Evolutionary conservation across 2,888 invertebrate species (phyloP).

Genomic region (Tinea pellionella): DNA sequence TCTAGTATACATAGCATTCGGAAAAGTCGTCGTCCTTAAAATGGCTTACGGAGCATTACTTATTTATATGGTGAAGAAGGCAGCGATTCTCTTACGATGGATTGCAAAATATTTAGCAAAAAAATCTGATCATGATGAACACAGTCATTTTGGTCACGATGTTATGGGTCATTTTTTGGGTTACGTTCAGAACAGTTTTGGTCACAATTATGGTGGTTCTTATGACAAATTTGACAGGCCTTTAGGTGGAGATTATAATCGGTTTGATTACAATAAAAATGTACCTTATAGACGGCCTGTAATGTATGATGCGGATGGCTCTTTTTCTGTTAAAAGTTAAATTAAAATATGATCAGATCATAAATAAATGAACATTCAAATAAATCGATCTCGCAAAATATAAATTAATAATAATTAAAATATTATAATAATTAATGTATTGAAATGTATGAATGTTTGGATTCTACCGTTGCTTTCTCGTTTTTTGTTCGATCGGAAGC

Average conservation of each 20-base stretch:
- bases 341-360: background rate
- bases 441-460: background rate
- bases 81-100: background rate
- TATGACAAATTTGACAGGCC: background rate
- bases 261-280: background rate
- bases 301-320: conserved; percentile 8
- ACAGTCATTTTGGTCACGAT: background rate
- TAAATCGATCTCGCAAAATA: no score
- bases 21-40: background rate
- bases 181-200: background rate
- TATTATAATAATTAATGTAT: background rate
- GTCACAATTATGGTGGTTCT: background rate
- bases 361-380: no score
- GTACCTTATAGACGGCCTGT: background rate
- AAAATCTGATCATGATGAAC: background rate
- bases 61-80: background rate
- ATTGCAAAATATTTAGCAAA: background rate
- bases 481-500: no score
- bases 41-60: background rate
- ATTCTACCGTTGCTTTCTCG: no score
- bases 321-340: conserved; percentile 7
- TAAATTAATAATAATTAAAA: no score
- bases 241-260: background rate
- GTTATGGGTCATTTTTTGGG: background rate
- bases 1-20: background rate